Conservation (phyloP, 1,140 invertebrate genomes). For the Ooceraea biroi region DNA sequence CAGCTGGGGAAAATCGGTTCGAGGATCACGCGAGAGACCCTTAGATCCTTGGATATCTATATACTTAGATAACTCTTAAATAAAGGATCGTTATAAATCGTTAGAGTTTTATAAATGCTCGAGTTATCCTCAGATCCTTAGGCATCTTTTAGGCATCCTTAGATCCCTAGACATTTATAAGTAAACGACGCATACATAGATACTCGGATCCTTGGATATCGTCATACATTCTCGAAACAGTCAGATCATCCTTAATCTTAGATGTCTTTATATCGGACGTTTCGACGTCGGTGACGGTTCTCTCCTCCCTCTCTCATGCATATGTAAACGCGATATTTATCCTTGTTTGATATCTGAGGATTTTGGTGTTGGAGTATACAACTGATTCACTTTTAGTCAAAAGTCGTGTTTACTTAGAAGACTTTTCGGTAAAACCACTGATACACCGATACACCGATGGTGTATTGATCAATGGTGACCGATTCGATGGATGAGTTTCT, state of each 20-base stretch:
- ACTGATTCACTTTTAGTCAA: constrained; percentile 36
- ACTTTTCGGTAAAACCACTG: constrained; percentile 75
- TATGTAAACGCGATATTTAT: constrained; percentile 39
- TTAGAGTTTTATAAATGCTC: constrained; percentile 62
- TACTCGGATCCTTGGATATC: constrained; percentile 38
- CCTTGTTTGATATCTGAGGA: constrained; percentile 30
- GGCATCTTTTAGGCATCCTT: constrained; percentile 55
- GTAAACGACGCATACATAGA: constrained; percentile 14
- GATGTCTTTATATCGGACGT: constrained; percentile 27
- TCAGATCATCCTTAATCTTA: constrained; percentile 18
- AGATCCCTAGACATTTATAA: constrained; percentile 34
- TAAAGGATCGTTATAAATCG: constrained; percentile 49
- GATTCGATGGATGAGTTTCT: constrained; percentile 77
- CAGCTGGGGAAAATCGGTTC: not conserved
- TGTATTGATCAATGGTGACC: constrained; percentile 65
- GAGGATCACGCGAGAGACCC: constrained; percentile 14
- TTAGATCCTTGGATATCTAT: constrained; percentile 56
- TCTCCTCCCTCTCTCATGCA: not conserved
- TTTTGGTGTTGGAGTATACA: constrained; percentile 42
- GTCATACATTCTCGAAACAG: constrained; percentile 27
- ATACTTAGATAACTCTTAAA: constrained; percentile 50
- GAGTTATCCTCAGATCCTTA: constrained; percentile 53
- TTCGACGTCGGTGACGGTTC: constrained; percentile 40
- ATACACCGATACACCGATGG: constrained; percentile 56
- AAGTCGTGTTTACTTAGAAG: constrained; percentile 51